Evolutionary conservation across 2,113 vertebrate genomes (phyloP).

Genomic region (Halcyon senegalensis): DNA sequence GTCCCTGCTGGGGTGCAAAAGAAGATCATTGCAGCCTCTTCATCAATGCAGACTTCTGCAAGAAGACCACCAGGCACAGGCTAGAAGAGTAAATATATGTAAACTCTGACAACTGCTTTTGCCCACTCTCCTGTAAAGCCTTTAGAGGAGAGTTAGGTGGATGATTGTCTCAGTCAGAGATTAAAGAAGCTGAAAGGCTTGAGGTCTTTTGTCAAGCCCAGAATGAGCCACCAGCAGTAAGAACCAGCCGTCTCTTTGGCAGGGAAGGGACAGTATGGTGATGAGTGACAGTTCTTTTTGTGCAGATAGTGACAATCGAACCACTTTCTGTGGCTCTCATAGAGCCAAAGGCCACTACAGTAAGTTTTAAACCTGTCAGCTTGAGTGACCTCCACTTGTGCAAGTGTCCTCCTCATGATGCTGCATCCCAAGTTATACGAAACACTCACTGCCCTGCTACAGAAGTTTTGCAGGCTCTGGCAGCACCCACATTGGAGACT

Average conservation of each 20-base stretch:
- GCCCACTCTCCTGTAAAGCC: neutral
- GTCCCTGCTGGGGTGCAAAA: neutral
- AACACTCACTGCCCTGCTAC: neutral
- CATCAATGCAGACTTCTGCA: neutral
- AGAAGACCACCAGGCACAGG: neutral
- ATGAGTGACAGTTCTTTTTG: conserved; percentile 60
- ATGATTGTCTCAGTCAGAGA: neutral
- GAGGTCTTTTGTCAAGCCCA: neutral
- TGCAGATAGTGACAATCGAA: conserved; percentile 30
- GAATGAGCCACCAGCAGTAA: neutral
- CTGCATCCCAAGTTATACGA: neutral
- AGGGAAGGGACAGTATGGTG: neutral
- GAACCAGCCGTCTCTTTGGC: neutral
- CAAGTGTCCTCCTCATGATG: neutral
- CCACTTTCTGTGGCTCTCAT: conserved; percentile 64
- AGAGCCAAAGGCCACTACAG: conserved; percentile 61
- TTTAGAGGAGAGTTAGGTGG: neutral
- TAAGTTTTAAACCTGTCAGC: conserved; percentile 64
- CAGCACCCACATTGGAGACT: fast-evolving
- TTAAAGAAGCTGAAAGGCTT: neutral
- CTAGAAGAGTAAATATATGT: neutral
- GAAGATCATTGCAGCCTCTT: neutral
- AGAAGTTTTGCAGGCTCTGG: neutral
- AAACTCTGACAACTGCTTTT: neutral
- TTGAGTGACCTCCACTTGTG: neutral